Evolutionary conservation across 1,140 invertebrate species (phyloP), one percentile per base, ranked within the genome.

Genomic region (Meloidogyne exigua): DNA sequence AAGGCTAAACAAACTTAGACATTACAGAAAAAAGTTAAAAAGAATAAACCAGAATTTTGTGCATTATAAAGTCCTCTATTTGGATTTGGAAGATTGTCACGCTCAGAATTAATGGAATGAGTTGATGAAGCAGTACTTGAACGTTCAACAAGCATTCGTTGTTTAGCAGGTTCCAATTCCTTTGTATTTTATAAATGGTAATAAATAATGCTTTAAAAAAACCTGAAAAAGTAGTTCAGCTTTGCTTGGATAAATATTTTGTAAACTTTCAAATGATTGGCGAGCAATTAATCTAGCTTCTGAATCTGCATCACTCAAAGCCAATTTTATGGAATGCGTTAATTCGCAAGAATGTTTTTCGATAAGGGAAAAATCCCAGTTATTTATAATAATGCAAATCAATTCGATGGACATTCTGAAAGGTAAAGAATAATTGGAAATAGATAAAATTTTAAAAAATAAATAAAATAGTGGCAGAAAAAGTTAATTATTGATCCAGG

Each of bases 241-340:
- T 81, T 94, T 91, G 26, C 93, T 92, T 0, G 93, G 93, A 88
- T 96, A 98, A 84, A 95, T 93, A 23, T 92, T 91, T 73, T 92
- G 92, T 89, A 96, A 97, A 57, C 91, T 92, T 91, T 93, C 93
- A 88, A 92, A 98, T 32, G 94, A 94, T 62, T 77, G 89, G 73
- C 90, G 83, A 25, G 89, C 85, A 81, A 87, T 84, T 28, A 84
- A 82, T 84, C 95, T 89, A 7, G 95, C 94, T 78, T 95, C 93
- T 21, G 92, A 90, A 88, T 98, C 95, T 0, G 95, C 94, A 90
- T 98, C 96, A 9, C 91, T 91, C 57, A 96, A 92, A 4, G 94
- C 94, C 81, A 92, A 92, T 82, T 93, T 93, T 7, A 98, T 92
- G 0, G 92, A 91, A 76, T 96, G 94, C 75, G 93, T 91, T 0